Base-by-base conservation (phyloP, 2,797 vertebrate species). In the Oophaga sylvatica region DNA sequence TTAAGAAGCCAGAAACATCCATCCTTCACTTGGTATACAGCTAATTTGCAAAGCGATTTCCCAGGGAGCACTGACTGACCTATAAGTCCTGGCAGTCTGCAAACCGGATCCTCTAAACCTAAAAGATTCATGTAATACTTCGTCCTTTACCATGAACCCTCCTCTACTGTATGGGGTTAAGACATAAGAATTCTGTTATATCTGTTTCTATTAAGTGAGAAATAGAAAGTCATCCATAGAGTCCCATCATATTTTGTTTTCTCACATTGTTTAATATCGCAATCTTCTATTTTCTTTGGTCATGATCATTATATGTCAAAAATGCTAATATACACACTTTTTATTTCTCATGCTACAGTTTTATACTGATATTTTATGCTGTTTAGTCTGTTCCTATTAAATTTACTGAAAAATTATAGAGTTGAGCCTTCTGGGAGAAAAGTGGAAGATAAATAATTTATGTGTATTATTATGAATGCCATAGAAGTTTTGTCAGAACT, bases 361-460 rank as follows among this genome's bases (percentile, higher is more conserved):
- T 65, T 67, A 67, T 26, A 29, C 26, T 45, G 59, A 63, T 63
- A 45, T 84, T 29, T 65, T 77, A 76, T 63, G 59, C 83, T 53
- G 16, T 77, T 76, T 77, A 77, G 59, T 77, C 9, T 65, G 59
- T 26, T 76, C 15, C 62, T 22, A n/a, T 84, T 77, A 41, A 17
- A 56, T 60, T 84, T 17, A 31, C 31, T 19, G 57, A 77, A 53
- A 84, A 76, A 41, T 62, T n/a, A 17, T 60, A 77, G 12, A 17
- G 16, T 45, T 75, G 3, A 62, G 62, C 20, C 57, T 35, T 45
- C 67, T 31, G 70, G 82, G 70, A 63, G 35, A 62, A 65, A 31
- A 20, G 10, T 13, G 13, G n/a, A 48, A 65, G 59, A 84, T 84
- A 84, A 84, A 84, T 76, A 84, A 77, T 84, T 65, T 29, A 84